Base-by-base conservation (phyloP, 2,888 invertebrate genomes). In the Bhutanitis thaidina region DNA sequence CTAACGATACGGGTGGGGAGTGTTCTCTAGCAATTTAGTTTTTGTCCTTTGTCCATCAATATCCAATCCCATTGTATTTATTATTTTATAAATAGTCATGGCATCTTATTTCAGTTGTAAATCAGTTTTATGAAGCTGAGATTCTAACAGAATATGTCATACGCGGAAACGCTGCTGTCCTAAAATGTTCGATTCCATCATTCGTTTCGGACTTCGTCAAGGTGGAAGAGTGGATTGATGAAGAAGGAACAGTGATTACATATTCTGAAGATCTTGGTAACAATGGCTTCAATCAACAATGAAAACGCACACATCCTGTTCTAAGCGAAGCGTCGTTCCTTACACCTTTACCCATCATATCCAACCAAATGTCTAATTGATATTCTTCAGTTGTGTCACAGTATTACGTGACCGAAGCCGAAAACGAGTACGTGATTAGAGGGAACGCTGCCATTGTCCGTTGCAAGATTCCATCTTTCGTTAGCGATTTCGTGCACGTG, bases 401-500 rank as follows among this genome's bases (percentile, higher is more conserved):
- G 91, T 93, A 93, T 90, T 97, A 95, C 91, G 94, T 95, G 85
- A 95, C 96, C 67, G 96, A 96, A 90, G 95, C 97, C 74, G 96
- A 96, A 91, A 96, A 97, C 85, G 97, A 97, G 82, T 97, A 97
- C 91, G 97, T 97, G 62, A 97, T 97, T 80, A 93, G 94, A 74
- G 97, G 97, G 62, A 97, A 97, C 90, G 93, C 96, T 59, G 97
- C 96, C 54, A 94, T 97, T 69, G 94, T 97, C 90, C 96, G 94
- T 86, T 98, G 97, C 92, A 95, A 96, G 92, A 96, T 97, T 68
- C 97, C 97, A 59, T 95, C 95, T 76, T 97, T 97, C 90, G 96
- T 97, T 65, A 95, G 96, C 62, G 97, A 97, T 91, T 97, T 96
- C 89, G 95, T 98, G 66, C 91, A 92, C 71, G 93, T 97, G 69